A percentile compares a stretch with the other conserved stretches of the same genome.
Conservation (phyloP, 2,888 invertebrate genomes). For the Trichacis sp. region DNA sequence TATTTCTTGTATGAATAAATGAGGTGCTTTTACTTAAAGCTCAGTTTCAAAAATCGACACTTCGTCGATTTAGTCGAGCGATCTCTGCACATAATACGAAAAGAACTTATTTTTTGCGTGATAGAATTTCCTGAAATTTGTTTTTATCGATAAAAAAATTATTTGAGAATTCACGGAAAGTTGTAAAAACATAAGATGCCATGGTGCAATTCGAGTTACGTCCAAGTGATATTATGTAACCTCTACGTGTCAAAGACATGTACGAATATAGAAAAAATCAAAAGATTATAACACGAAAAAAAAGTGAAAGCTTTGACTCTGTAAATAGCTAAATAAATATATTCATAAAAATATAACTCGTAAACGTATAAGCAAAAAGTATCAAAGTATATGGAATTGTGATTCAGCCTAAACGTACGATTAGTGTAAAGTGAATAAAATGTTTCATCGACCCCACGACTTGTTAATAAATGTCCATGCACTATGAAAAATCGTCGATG, state of each 20-base stretch:
- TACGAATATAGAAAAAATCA: neutral
- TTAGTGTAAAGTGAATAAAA: neutral
- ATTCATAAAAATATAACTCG: neutral
- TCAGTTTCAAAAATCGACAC: no score
- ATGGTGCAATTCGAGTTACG: constrained; percentile 36
- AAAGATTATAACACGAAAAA: neutral
- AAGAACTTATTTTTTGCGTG: no score
- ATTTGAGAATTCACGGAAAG: neutral
- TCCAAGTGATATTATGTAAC: constrained; percentile 37
- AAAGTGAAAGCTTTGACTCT: neutral
- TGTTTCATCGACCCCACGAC: neutral
- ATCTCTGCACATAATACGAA: no score
- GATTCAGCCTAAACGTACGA: neutral
- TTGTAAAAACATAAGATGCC: constrained; percentile 6
- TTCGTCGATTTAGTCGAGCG: no score
- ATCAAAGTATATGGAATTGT: neutral
- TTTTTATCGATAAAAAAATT: neutral
- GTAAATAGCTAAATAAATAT: neutral
- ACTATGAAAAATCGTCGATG: constrained; percentile 16
- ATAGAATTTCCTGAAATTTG: no score
- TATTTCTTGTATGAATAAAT: neutral
- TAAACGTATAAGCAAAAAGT: neutral
- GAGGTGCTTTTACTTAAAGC: no score
- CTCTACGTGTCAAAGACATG: neutral
- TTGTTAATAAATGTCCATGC: no score